A percentile compares a stretch with the other conserved stretches of the same genome.
phyloP scores from a whole-genome alignment of 2,113 vertebrate species.

The Pituophis catenifer region DNA sequence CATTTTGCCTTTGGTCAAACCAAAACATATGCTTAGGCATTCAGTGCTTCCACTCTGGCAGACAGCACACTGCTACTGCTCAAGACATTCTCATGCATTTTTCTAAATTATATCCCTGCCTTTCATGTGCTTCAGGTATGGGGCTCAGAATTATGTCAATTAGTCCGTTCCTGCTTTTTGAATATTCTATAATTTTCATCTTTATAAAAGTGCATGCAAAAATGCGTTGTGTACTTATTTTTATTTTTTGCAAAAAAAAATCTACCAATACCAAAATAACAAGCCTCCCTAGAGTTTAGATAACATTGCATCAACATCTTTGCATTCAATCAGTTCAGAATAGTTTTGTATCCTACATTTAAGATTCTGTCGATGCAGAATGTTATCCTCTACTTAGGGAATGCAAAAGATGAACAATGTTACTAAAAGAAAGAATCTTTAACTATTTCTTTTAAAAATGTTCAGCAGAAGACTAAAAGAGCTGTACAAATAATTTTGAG shows the following conservation, averaged over 20 bases:
- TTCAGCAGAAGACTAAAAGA: background rate
- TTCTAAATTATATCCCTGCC: background rate
- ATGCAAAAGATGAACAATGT: background rate
- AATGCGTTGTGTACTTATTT: background rate
- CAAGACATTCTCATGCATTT: background rate
- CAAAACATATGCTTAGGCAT: background rate
- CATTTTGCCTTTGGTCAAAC: slow-evolving; percentile 3
- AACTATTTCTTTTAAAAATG: background rate
- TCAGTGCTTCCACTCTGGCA: background rate
- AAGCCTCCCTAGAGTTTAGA: background rate
- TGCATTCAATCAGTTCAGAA: background rate
- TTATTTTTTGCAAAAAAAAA: background rate
- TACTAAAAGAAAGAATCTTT: background rate
- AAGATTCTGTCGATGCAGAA: background rate
- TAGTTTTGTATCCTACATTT: background rate
- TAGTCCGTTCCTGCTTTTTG: background rate
- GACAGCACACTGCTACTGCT: background rate
- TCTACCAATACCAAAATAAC: background rate
- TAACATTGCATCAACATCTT: background rate
- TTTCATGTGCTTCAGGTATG: background rate
- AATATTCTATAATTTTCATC: background rate
- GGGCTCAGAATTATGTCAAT: background rate
- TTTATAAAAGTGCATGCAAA: background rate
- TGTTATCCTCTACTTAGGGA: background rate
- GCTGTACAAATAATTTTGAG: background rate